Evolutionary conservation across 2,888 invertebrate species (phyloP).

Genomic region (Oegoconia quadripuncta): DNA sequence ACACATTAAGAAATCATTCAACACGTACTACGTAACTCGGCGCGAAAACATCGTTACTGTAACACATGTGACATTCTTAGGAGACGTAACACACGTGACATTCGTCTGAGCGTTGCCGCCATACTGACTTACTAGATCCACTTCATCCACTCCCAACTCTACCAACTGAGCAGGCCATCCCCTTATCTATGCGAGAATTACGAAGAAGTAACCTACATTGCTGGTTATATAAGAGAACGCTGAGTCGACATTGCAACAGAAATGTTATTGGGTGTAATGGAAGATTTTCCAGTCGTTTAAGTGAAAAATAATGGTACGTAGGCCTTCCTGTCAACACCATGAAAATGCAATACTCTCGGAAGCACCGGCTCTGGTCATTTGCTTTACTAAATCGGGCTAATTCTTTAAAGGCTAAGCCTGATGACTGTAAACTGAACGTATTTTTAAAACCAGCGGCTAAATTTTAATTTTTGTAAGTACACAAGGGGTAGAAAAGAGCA

Average conservation of each 20-base stretch:
- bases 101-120: conserved; percentile 47
- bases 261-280: too few relatives aligned
- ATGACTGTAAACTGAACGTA: neutral
- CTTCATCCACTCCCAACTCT: conserved; percentile 17
- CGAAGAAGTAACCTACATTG: conserved; percentile 26
- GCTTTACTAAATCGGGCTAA: conserved; percentile 52
- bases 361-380: conserved; percentile 46
- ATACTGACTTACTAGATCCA: conserved; percentile 46
- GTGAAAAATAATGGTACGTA: too few relatives aligned
- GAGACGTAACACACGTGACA: conserved; percentile 34
- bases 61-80: conserved; percentile 11
- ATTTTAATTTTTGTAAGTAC: neutral
- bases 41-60: conserved; percentile 46
- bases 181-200: conserved; percentile 13
- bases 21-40: conserved; percentile 31
- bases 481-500: neutral
- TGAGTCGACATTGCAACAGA: too few relatives aligned
- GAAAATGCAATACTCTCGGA: conserved; percentile 41
- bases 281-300: too few relatives aligned
- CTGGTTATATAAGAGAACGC: too few relatives aligned
- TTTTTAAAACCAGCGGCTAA: neutral
- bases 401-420: conserved; percentile 36
- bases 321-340: conserved; percentile 46
- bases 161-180: conserved; percentile 13
- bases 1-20: conserved; percentile 43